A percentile compares a stretch with the other conserved stretches of the same genome.
Evolutionary conservation across 1,140 invertebrate genomes (phyloP).

Genomic region (Microplitis mediator): DNA sequence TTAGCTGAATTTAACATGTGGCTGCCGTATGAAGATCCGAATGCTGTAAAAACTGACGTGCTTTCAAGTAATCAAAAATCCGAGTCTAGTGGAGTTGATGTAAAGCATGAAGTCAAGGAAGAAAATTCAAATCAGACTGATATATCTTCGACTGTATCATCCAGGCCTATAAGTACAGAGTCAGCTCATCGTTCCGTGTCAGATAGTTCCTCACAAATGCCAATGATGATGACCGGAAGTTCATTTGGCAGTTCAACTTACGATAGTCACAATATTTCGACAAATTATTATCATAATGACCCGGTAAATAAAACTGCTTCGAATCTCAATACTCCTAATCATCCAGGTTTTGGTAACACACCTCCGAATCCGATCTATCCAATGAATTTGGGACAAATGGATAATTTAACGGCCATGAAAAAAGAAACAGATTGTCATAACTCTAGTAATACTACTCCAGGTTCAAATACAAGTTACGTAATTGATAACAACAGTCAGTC

Average conservation of each 20-base stretch:
- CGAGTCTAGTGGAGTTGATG: constrained; percentile 36
- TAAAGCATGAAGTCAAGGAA: constrained; percentile 52
- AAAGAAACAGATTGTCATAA: constrained; percentile 39
- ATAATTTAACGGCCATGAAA: constrained; percentile 42
- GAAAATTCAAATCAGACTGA: constrained; percentile 49
- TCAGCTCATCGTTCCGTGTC: constrained; percentile 33
- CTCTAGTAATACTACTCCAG: constrained; percentile 31
- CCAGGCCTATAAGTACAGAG: constrained; percentile 44
- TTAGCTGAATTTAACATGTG: constrained; percentile 97
- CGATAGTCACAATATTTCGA: constrained; percentile 39
- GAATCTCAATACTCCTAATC: constrained; percentile 35
- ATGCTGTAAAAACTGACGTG: constrained; percentile 36
- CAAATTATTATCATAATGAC: constrained; percentile 42
- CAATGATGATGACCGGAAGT: constrained; percentile 41
- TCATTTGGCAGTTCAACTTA: constrained; percentile 44
- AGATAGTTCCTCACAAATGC: constrained; percentile 25
- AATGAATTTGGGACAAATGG: constrained; percentile 29
- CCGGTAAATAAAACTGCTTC: constrained; percentile 38
- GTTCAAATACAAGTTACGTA: constrained; percentile 33
- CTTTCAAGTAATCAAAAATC: constrained; percentile 38
- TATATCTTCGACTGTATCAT: constrained; percentile 41
- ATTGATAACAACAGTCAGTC: constrained; percentile 33
- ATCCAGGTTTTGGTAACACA: constrained; percentile 39
- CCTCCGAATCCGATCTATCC: constrained; percentile 42
- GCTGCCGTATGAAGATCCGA: constrained; percentile 71